Conservation (phyloP, 2,888 invertebrate species). For the Limnephilus lunatus region DNA sequence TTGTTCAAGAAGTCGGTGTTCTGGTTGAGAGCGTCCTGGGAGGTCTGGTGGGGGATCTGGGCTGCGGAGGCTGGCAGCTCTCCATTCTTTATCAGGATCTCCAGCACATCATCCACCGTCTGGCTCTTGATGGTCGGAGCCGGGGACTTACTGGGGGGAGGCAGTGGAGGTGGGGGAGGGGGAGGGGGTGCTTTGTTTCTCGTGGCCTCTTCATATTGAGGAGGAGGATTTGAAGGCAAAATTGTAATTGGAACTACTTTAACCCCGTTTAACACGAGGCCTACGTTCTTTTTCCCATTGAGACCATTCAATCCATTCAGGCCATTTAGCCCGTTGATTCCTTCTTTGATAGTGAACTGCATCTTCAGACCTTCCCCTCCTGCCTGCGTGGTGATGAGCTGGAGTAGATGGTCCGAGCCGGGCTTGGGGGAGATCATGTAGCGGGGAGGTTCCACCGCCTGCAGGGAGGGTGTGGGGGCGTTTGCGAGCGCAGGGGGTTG, state of each 20-base stretch:
- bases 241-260: constrained; percentile 77
- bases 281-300: constrained; percentile 72
- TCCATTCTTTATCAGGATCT: constrained; percentile 95
- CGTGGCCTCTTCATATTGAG: constrained; percentile 85
- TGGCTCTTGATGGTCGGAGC: constrained; percentile 82
- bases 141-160: constrained; percentile 70
- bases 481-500: constrained; percentile 75
- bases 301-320: constrained; percentile 67
- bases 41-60: constrained; percentile 78
- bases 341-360: constrained; percentile 65
- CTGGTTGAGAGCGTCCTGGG: constrained; percentile 68
- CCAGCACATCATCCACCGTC: constrained; percentile 93
- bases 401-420: constrained; percentile 70
- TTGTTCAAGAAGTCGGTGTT: constrained; percentile 66
- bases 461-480: constrained; percentile 73
- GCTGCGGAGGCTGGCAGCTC: constrained; percentile 94
- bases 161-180: constrained; percentile 67
- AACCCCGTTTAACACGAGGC: constrained; percentile 82
- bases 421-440: constrained; percentile 70
- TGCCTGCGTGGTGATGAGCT: constrained; percentile 72
- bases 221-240: constrained; percentile 78
- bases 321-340: constrained; percentile 67
- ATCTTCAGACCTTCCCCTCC: constrained; percentile 67
- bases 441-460: constrained; percentile 74
- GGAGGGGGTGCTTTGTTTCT: constrained; percentile 70